These are phyloP conservation scores for Chiloscyllium plagiosum DNA, from an alignment of 2,113 vertebrate genomes.

Conservation along the genomic window DNA sequence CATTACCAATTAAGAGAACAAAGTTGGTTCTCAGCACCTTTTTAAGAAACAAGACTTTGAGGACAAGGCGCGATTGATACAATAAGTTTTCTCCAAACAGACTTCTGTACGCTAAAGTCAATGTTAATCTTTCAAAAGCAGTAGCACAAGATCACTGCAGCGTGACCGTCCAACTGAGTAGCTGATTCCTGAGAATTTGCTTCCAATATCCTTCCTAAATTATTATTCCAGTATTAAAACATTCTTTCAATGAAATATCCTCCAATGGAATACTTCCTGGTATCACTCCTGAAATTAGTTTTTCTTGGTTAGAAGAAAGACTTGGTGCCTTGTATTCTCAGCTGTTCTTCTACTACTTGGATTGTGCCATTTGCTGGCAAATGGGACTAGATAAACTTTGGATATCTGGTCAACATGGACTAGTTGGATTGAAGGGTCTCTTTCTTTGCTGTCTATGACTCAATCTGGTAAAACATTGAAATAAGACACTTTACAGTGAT, in stretches of 20 bases:
- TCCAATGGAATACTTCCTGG: neutral
- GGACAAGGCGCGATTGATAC: neutral
- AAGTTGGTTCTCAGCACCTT: neutral
- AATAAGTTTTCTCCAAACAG: neutral
- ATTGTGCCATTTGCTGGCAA: too few species aligned
- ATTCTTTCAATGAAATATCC: neutral
- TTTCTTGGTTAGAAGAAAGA: neutral
- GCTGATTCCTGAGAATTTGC: neutral
- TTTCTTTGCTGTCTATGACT: too few species aligned
- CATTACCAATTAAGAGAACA: neutral
- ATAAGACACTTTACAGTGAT: too few species aligned
- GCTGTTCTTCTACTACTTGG: too few species aligned
- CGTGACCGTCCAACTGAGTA: neutral
- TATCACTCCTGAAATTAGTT: neutral
- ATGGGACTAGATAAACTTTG: too few species aligned
- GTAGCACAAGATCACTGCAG: neutral
- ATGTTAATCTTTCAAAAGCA: neutral
- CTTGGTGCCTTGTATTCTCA: neutral
- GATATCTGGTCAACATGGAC: too few species aligned
- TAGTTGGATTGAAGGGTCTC: too few species aligned
- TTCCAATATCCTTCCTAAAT: neutral
- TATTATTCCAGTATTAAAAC: neutral
- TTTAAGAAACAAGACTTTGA: neutral
- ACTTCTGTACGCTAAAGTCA: neutral
- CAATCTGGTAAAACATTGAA: too few species aligned